A percentile compares a stretch with the other conserved stretches of the same genome.
phyloP scores from a whole-genome alignment of 2,888 invertebrate genomes.

The Thyatira batis region DNA sequence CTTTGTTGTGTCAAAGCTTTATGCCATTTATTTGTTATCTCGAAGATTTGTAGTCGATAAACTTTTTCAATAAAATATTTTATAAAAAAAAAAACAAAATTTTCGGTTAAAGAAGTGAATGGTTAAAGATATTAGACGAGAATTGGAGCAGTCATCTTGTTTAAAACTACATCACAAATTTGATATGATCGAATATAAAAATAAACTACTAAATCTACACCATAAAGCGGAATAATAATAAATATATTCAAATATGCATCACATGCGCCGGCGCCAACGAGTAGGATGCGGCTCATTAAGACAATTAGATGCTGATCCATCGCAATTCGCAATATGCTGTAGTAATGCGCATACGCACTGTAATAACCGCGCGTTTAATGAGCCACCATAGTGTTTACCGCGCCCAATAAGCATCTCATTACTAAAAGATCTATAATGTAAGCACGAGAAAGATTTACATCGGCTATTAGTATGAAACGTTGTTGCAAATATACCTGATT shows the following conservation, averaged over 20 bases:
- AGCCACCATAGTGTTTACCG: background rate
- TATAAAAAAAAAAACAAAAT: background rate
- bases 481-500: background rate
- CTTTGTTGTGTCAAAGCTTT: conserved; percentile 1
- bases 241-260: background rate
- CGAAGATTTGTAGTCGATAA: background rate
- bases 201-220: too few species aligned
- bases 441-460: background rate
- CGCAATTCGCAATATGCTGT: conserved; percentile 30
- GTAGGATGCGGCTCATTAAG: conserved; percentile 68
- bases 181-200: too few species aligned
- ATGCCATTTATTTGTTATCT: background rate
- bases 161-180: too few species aligned
- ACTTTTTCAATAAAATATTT: background rate
- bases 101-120: too few species aligned
- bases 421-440: background rate
- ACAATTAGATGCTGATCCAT: conserved; percentile 68
- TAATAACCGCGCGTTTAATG: conserved; percentile 12
- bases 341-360: conserved; percentile 19
- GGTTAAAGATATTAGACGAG: too few species aligned
- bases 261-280: conserved; percentile 46
- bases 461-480: background rate
- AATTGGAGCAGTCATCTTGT: too few species aligned
- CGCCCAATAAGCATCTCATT: background rate
- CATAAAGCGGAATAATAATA: too few species aligned